Base-by-base conservation (phyloP, 1,140 invertebrate genomes). In the Drosophila miranda region DNA sequence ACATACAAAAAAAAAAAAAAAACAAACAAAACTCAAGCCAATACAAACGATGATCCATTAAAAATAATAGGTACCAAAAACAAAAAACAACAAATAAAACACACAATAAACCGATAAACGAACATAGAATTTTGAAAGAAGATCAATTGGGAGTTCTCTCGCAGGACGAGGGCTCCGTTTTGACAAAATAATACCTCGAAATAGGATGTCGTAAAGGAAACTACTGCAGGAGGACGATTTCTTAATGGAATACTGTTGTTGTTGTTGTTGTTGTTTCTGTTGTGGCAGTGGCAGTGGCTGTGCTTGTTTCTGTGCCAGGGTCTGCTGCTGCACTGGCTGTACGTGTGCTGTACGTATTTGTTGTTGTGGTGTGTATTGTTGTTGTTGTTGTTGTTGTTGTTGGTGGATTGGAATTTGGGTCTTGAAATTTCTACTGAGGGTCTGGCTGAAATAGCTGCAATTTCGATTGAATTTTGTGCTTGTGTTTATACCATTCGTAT, bases 161-260 rank as follows among this genome's bases (percentile, higher is more conserved):
- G 23, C 23, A 26, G 3, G 23, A 26, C 23, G 23, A 26, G 23
- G 5, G 78, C 80, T 89, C 79, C 80, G 67, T 71, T 38, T 13
- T 82, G 79, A 89, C 83, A 83, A 68, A 81, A 91, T 38, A 38
- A 38, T 91, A 91, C 88, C 87, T 92, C 90, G 83, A 90, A 90
- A 91, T 79, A 88, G 61, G 63, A 90, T 87, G 91, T 91, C 89
- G 83, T 91, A 88, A 77, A 91, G 87, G 77, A 83, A 91, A 83
- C 77, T 91, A 91, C 90, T 89, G 87, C 90, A 91, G 76, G 89
- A 91, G 76, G 83, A 89, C 78, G 90, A 91, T 90, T 91, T 90
- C 79, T 90, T 87, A 76, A 91, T 89, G 64, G 79, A 84, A 90
- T 87, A 90, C 64, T 81, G 80, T 77, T 79, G 70, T 60, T 74